These are phyloP conservation scores for Pseudomyrmex dendroicus DNA, from an alignment of 1,140 invertebrate genomes.

Conservation along the genomic window DNA sequence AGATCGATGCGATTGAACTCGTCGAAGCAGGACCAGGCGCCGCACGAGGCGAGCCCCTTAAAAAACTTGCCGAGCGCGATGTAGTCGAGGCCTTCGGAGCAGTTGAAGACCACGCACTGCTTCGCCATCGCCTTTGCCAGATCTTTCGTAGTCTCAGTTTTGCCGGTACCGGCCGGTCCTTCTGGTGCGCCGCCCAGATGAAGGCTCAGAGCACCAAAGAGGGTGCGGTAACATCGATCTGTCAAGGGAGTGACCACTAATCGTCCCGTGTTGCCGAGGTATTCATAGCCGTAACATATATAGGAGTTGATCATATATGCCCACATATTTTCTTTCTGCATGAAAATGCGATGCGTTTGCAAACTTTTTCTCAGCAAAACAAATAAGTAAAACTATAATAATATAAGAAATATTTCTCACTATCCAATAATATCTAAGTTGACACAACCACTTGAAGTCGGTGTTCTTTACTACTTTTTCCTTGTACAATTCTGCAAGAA, in stretches of 20 bases:
- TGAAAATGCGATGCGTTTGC: not conserved
- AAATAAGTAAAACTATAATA: not conserved
- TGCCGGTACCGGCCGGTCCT: constrained; percentile 97
- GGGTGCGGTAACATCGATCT: constrained; percentile 96
- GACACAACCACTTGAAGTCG: constrained; percentile 96
- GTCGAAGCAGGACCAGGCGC: constrained; percentile 99
- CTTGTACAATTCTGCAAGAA: constrained; percentile 90
- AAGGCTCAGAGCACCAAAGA: constrained; percentile 96
- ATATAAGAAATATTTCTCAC: constrained; percentile 81
- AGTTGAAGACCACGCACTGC: constrained; percentile 99
- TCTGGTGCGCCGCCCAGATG: constrained; percentile 95
- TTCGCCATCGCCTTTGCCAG: constrained; percentile 98
- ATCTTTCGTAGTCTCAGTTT: constrained; percentile 98
- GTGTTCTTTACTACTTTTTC: constrained; percentile 89
- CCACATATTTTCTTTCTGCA: constrained; percentile 87
- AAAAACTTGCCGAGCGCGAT: constrained; percentile 98
- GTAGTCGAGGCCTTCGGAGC: constrained; percentile 97
- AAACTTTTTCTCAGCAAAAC: too few relatives aligned
- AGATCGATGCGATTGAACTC: constrained; percentile 96
- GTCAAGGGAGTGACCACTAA: constrained; percentile 96
- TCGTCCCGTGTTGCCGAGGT: constrained; percentile 95
- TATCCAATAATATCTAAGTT: constrained; percentile 97
- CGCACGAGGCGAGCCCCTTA: constrained; percentile 97
- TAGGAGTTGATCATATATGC: constrained; percentile 96
- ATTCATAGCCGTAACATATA: constrained; percentile 97